Conservation (phyloP, 2,888 invertebrate species). For the Aromia moschata region DNA sequence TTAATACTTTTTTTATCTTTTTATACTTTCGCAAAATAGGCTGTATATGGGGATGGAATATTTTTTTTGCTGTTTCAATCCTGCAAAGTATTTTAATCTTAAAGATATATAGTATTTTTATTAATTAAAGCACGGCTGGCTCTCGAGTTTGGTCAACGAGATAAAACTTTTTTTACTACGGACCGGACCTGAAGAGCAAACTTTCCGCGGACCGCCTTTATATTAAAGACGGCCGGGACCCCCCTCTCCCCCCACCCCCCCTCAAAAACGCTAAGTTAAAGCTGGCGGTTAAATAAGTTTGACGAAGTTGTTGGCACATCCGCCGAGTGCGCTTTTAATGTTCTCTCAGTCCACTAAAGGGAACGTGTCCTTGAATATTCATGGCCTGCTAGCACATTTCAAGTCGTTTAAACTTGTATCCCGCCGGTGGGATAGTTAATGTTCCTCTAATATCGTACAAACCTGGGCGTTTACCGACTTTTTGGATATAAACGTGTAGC, state of each 20-base stretch:
- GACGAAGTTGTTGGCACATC: conserved; percentile 34
- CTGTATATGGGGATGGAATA: too few relatives aligned
- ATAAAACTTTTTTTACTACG: neutral
- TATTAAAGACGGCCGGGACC: conserved; percentile 6
- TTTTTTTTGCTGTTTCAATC: too few relatives aligned
- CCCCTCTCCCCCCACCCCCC: too few relatives aligned
- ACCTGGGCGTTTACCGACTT: neutral
- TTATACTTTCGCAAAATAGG: too few relatives aligned
- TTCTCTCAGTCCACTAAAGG: conserved; percentile 40
- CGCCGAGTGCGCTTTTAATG: conserved; percentile 39
- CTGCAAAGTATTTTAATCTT: too few relatives aligned
- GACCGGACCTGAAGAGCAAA: neutral
- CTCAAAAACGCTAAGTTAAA: conserved; percentile 12
- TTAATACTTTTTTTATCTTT: too few relatives aligned
- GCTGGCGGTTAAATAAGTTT: conserved; percentile 26
- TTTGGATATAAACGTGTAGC: too few relatives aligned
- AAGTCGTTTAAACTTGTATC: conserved; percentile 35
- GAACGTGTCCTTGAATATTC: conserved; percentile 53
- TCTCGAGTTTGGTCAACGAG: neutral
- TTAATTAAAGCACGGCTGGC: neutral
- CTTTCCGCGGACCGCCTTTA: conserved; percentile 2
- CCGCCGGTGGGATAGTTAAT: conserved; percentile 16
- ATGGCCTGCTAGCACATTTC: conserved; percentile 48
- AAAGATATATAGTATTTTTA: neutral
- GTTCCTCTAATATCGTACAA: conserved; percentile 4